A percentile compares a stretch with the other conserved stretches of the same genome.
phyloP scores from a whole-genome alignment of 1,140 invertebrate species.

The Leptonema lineaticorne region DNA sequence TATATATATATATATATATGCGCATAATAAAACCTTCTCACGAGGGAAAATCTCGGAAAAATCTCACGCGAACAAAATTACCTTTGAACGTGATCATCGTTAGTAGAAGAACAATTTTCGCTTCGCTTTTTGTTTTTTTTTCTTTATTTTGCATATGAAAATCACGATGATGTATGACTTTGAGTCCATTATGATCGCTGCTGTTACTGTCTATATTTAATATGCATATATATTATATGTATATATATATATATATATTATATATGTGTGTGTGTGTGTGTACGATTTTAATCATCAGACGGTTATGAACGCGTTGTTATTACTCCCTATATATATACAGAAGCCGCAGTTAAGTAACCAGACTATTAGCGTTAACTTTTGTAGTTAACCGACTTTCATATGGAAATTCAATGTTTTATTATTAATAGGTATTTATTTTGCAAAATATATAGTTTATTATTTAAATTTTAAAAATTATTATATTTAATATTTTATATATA shows the following conservation, averaged over 20 bases:
- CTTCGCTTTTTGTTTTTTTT: background rate
- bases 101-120: background rate
- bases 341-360: slow-evolving; percentile 11
- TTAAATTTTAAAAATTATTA: too few species aligned
- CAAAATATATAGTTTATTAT: too few species aligned
- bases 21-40: too few species aligned
- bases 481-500: too few species aligned
- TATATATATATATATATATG: too few species aligned
- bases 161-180: slow-evolving; percentile 12
- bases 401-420: background rate
- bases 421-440: background rate
- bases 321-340: slow-evolving; percentile 2
- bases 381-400: background rate
- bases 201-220: too few species aligned
- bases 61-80: background rate
- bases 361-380: slow-evolving; percentile 4
- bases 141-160: too few species aligned
- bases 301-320: background rate
- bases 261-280: background rate
- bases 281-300: slow-evolving; percentile 6
- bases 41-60: background rate
- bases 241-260: too few species aligned
- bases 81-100: background rate
- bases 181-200: background rate
- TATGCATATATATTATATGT: too few species aligned